Base-by-base conservation (phyloP, 2,113 vertebrate genomes). In the Catharus minimus region DNA sequence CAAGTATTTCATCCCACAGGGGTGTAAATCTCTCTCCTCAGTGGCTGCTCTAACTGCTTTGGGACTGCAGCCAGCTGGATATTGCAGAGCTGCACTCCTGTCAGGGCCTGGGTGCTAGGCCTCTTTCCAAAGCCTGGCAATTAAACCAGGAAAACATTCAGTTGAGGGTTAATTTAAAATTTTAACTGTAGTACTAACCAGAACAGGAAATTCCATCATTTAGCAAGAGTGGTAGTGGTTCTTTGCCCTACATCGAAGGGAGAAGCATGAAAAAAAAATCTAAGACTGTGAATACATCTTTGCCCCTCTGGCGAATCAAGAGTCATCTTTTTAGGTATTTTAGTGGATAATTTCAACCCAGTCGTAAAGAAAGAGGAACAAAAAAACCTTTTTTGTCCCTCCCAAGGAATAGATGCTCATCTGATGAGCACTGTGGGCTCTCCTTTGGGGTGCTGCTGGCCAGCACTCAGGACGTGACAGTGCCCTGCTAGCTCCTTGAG, bases 131-230 rank as follows among this genome's bases (percentile, higher is more conserved):
- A 93, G 62, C 57, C 90, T 95, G 88, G 90, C 73, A 95, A 79
- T 94, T 86, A 92, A 88, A 94, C 55, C 77, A 84, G 86, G 66
- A 86, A 88, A 86, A 82, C n/a, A 62, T 88, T 86, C 55, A 69
- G 19, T 3, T 93, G 43, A 55, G 82, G 68, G 38, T 90, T 95
- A 92, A 95, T 95, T 94, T 82, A 84, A 90, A 90, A 61, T 38
- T n/a, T 93, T 62, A 88, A 92, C 47, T 60, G 30, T 38, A 73
- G 58, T 58, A 36, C 71, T 89, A 92, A 87, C 58, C 85, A 95
- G 86, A 86, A 86, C 49, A 94, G 94, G 90, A 95, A 94, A 94
- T 90, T 75, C 85, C 85, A 89, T 89, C 55, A 16, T 88, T 89
- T 86, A 89, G 57, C 41, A 85, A n/a, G 75, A 71, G 36, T 38